These are phyloP conservation scores for Ciconia boyciana DNA, from an alignment of 2,113 vertebrate species.

Conservation along the genomic window DNA sequence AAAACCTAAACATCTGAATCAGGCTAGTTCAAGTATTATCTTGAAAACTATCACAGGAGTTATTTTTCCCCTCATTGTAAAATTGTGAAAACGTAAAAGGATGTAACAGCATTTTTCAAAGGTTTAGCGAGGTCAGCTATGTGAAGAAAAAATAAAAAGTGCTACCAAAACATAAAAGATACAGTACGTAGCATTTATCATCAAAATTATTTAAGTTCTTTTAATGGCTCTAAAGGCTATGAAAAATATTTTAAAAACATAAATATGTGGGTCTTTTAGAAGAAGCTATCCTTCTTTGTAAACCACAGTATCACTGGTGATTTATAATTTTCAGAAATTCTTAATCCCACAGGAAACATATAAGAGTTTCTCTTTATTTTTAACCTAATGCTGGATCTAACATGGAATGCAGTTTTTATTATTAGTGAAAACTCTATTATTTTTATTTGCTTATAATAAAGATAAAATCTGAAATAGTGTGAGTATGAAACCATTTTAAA, in stretches of 20 bases:
- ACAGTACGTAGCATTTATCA: constrained; percentile 20
- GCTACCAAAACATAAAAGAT: constrained; percentile 19
- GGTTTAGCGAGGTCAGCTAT: constrained; percentile 5
- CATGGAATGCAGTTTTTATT: constrained; percentile 53
- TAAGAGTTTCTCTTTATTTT: constrained; percentile 65
- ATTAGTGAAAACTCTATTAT: neutral
- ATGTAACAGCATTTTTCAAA: constrained; percentile 49
- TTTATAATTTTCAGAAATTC: constrained; percentile 64
- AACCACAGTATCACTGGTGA: constrained; percentile 44
- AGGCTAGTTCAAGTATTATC: neutral
- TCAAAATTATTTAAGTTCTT: constrained; percentile 51
- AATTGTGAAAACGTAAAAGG: constrained; percentile 26
- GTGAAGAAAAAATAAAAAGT: constrained; percentile 28
- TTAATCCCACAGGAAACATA: constrained; percentile 62
- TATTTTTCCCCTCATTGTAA: constrained; percentile 44
- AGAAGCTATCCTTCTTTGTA: constrained; percentile 53
- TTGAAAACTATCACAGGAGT: constrained; percentile 24
- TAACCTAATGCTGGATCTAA: constrained; percentile 52
- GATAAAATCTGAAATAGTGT: constrained; percentile 23
- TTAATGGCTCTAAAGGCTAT: constrained; percentile 31
- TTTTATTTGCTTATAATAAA: constrained; percentile 57
- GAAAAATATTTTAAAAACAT: constrained; percentile 56
- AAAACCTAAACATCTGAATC: constrained; percentile 39
- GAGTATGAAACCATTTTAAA: constrained; percentile 10
- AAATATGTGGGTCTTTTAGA: constrained; percentile 31